These are phyloP conservation scores for Epinephelus malabaricus DNA, from an alignment of 2,797 vertebrate species.

Conservation along the genomic window DNA sequence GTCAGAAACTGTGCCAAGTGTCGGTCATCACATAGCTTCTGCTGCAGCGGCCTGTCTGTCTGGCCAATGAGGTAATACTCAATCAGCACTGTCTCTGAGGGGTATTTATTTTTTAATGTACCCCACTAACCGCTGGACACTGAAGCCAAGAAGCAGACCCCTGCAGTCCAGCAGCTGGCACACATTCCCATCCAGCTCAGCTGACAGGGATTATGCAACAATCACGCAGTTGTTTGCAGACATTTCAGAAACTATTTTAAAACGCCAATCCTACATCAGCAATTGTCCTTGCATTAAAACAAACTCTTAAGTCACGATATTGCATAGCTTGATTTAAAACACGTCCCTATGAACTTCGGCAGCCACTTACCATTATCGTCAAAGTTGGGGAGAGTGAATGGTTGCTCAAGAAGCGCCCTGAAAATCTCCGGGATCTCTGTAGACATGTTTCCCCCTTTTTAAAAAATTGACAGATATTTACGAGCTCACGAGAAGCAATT, in stretches of 20 bases:
- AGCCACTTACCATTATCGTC: slow-evolving; percentile 88
- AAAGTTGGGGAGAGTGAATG: slow-evolving; percentile 87
- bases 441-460: slow-evolving; percentile 67
- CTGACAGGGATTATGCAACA: slow-evolving; percentile 57
- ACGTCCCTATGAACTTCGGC: neutral
- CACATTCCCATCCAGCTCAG: slow-evolving; percentile 20
- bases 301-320: accelerated
- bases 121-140: neutral
- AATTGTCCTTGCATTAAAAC: neutral
- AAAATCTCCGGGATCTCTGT: slow-evolving; percentile 94
- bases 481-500: neutral
- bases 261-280: no score
- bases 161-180: neutral
- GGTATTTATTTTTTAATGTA: neutral
- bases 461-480: neutral
- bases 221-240: slow-evolving; percentile 1
- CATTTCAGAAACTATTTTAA: neutral
- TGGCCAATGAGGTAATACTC: neutral
- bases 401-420: slow-evolving; percentile 91
- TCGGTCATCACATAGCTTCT: no score
- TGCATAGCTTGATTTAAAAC: neutral
- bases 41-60: no score
- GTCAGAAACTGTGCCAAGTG: neutral
- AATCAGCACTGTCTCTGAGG: neutral
- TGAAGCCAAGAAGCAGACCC: neutral